These are phyloP conservation scores for Tetrax tetrax DNA, from an alignment of 2,113 vertebrate genomes.

Conservation along the genomic window DNA sequence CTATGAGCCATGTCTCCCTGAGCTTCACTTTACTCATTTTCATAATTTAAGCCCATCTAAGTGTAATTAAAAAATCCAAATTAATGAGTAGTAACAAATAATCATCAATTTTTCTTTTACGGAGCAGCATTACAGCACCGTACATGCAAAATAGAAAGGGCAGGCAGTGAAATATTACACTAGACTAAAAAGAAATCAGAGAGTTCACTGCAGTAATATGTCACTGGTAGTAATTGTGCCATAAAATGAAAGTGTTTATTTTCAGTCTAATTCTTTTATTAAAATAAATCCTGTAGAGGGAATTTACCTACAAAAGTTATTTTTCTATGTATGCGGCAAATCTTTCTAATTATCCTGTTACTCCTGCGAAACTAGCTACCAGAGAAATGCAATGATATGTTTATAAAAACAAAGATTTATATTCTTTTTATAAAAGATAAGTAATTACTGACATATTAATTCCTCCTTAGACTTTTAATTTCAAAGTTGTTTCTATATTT, in stretches of 20 bases:
- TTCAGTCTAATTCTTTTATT: conserved; percentile 13
- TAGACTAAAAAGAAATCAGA: conserved; percentile 41
- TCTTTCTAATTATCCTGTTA: conserved; percentile 36
- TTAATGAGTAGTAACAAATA: conserved; percentile 26
- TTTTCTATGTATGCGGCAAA: conserved; percentile 17
- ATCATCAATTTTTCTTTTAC: conserved; percentile 11
- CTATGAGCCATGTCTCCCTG: neutral
- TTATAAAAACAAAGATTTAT: conserved; percentile 23
- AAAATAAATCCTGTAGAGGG: conserved; percentile 41
- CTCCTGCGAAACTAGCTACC: neutral
- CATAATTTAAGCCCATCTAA: conserved; percentile 8
- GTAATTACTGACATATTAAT: conserved; percentile 38
- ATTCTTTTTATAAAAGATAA: neutral
- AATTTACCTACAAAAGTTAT: conserved; percentile 30
- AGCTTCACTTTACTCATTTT: neutral
- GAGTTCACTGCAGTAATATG: conserved; percentile 44
- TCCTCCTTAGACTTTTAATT: neutral
- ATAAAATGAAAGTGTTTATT: conserved; percentile 49
- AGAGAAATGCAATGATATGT: neutral
- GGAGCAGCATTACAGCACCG: neutral
- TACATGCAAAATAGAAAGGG: neutral
- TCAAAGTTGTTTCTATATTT: conserved; percentile 1
- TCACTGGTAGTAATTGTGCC: conserved; percentile 28
- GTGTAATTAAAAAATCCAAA: conserved; percentile 31
- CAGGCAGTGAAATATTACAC: conserved; percentile 19